Percentiles rank a stretch among this genome's conserved stretches.
These are phyloP conservation scores for Macroglossus sobrinus DNA, from an alignment of 2,113 vertebrate genomes.

Conservation along the genomic window DNA sequence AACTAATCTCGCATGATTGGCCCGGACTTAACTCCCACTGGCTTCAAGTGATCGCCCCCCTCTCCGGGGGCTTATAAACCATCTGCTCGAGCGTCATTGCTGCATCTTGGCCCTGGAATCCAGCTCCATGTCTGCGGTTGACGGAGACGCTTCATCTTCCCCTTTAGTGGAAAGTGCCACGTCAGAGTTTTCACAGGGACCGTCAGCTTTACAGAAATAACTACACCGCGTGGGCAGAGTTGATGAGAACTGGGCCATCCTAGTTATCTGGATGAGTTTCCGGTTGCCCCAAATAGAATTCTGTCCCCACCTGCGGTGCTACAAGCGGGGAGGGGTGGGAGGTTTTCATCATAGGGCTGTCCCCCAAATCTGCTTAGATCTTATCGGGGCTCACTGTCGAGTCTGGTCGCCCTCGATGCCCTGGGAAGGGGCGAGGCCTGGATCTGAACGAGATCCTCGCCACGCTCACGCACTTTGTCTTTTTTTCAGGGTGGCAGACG, in stretches of 20 bases:
- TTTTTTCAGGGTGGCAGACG: neutral
- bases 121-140: neutral
- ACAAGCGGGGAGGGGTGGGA: neutral
- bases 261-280: neutral
- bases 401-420: neutral
- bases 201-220: neutral
- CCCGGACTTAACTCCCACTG: conserved; percentile 2
- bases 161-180: neutral
- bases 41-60: conserved; percentile 3
- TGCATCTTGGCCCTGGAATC: neutral
- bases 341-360: neutral
- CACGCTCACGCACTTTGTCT: neutral
- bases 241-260: neutral
- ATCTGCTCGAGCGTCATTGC: neutral
- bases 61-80: conserved; percentile 34
- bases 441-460: neutral
- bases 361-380: neutral
- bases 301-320: neutral
- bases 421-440: neutral
- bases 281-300: neutral
- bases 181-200: neutral
- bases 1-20: conserved; percentile 24
- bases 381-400: neutral
- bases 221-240: fast-evolving
- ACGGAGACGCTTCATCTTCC: neutral